Conservation (phyloP, 2,888 invertebrate species). For the Diogma glabrata region DNA sequence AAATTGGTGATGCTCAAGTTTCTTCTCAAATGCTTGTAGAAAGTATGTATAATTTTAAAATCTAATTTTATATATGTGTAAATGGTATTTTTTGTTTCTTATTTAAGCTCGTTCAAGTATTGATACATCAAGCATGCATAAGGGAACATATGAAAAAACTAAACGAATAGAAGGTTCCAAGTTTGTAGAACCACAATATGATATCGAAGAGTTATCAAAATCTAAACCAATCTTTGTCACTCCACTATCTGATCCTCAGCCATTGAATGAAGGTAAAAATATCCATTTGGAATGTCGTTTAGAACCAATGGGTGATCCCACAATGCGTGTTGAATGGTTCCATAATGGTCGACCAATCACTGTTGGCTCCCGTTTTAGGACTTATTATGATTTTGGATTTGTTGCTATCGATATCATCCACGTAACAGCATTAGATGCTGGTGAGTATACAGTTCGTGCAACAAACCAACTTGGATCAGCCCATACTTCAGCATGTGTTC, state of each 20-base stretch:
- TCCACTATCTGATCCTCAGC: slow-evolving; percentile 75
- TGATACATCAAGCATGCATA: slow-evolving; percentile 85
- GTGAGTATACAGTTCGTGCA: slow-evolving; percentile 89
- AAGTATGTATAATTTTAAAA: slow-evolving; percentile 62
- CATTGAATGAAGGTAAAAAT: slow-evolving; percentile 76
- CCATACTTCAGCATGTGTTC: slow-evolving; percentile 81
- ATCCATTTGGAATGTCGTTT: slow-evolving; percentile 84
- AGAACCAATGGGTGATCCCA: slow-evolving; percentile 92
- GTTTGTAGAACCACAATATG: slow-evolving; percentile 77
- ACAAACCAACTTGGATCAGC: slow-evolving; percentile 89
- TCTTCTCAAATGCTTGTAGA: slow-evolving; percentile 77
- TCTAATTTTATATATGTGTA: not conserved
- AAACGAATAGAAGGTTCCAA: slow-evolving; percentile 73
- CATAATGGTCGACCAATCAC: slow-evolving; percentile 84
- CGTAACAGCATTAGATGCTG: slow-evolving; percentile 85
- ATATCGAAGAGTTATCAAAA: slow-evolving; percentile 85
- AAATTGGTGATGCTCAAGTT: slow-evolving; percentile 76
- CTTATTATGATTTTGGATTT: slow-evolving; percentile 94
- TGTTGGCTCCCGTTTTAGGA: slow-evolving; percentile 83
- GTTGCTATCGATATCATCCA: slow-evolving; percentile 93
- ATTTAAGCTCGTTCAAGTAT: slow-evolving; percentile 71
- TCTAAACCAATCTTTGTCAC: slow-evolving; percentile 91
- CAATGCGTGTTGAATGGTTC: slow-evolving; percentile 93
- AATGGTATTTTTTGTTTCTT: not conserved
- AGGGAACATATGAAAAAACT: slow-evolving; percentile 75